Evolutionary conservation across 2,888 invertebrate species (phyloP).

Genomic region (Magallana nippona): DNA sequence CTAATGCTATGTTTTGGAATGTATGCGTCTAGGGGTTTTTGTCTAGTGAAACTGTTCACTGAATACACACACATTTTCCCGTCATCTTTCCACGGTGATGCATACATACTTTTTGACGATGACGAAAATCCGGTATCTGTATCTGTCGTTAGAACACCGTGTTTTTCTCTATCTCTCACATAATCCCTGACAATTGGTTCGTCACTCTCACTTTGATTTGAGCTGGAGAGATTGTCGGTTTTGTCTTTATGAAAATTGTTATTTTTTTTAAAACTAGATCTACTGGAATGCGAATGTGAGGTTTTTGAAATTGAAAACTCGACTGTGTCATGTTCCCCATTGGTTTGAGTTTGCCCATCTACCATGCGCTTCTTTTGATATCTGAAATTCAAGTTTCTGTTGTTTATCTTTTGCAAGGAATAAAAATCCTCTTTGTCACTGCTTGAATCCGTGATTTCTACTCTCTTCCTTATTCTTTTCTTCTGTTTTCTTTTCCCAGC

Average conservation of each 20-base stretch:
- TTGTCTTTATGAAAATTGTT: conserved; percentile 22
- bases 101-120: conserved; percentile 38
- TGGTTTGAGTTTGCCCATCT: background rate
- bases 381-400: conserved; percentile 38
- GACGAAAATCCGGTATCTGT: conserved; percentile 50
- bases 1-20: background rate
- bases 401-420: conserved; percentile 42
- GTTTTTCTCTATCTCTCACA: background rate
- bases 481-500: background rate
- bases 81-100: conserved; percentile 24
- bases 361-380: background rate
- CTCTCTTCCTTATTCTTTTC: conserved; percentile 24
- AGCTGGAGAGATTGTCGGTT: background rate
- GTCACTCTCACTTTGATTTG: background rate
- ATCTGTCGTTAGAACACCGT: conserved; percentile 2
- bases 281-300: background rate
- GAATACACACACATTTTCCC: background rate
- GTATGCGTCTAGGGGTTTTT: background rate
- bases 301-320: background rate
- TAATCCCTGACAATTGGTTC: background rate
- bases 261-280: background rate
- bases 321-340: background rate
- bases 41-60: background rate
- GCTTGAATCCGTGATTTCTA: conserved; percentile 23
- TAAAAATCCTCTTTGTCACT: conserved; percentile 9